Conservation (phyloP, 1,140 invertebrate species). For the Macrosteles quadrilineatus region DNA sequence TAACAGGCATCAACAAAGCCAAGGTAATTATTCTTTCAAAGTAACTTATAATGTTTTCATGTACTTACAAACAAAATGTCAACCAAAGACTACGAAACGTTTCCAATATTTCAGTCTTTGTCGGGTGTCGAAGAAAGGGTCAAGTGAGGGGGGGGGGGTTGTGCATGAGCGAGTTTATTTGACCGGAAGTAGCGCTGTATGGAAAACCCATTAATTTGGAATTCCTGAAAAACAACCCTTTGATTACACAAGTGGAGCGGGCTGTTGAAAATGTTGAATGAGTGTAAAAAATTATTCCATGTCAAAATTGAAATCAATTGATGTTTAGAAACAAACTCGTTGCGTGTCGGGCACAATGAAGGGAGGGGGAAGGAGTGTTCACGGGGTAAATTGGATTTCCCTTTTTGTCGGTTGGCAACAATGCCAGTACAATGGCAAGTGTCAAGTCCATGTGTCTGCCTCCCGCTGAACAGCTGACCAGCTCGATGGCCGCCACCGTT, state of each 20-base stretch:
- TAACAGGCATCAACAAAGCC: too few relatives aligned
- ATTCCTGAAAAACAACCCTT: conserved; percentile 31
- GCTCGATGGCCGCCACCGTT: background rate
- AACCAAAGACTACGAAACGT: background rate
- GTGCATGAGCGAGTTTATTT: background rate
- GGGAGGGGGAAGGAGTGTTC: background rate
- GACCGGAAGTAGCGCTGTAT: conserved; percentile 13
- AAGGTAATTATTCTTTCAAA: too few relatives aligned
- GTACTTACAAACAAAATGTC: too few relatives aligned
- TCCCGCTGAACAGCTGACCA: background rate
- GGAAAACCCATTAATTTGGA: conserved; percentile 30
- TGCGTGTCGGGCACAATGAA: conserved; percentile 27
- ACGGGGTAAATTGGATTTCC: conserved; percentile 35
- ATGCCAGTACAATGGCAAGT: conserved; percentile 32
- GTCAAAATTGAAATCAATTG: conserved; percentile 36
- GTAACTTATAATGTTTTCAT: too few relatives aligned
- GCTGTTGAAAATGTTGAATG: background rate
- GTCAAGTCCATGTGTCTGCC: conserved; percentile 29
- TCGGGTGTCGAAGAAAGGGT: conserved; percentile 1
- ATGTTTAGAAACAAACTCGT: conserved; percentile 30
- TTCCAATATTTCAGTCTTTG: conserved; percentile 13
- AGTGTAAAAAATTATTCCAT: conserved; percentile 31
- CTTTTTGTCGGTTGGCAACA: conserved; percentile 34
- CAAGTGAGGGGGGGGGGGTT: background rate
- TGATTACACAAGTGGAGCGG: background rate